phyloP scores from a whole-genome alignment of 2,113 vertebrate species.

The Nerophis ophidion region DNA sequence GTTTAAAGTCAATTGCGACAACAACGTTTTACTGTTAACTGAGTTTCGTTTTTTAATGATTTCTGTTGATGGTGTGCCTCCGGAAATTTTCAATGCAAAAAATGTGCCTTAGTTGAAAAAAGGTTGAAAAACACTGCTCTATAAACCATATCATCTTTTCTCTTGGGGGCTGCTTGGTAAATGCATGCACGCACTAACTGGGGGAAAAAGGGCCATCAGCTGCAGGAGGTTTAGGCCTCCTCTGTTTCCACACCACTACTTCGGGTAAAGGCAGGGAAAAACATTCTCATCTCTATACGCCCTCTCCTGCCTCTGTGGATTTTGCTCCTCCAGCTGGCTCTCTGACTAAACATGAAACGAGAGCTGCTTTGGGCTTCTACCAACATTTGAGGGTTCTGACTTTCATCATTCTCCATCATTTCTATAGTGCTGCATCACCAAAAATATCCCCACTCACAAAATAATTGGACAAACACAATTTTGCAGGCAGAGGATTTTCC shows the following conservation, averaged over 20 bases:
- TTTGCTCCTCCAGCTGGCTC: conserved; percentile 39
- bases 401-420: conserved; percentile 19
- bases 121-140: too few relatives aligned
- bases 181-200: not conserved
- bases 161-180: not conserved
- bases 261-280: conserved; percentile 29
- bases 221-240: conserved; percentile 13
- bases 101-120: too few relatives aligned
- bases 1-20: too few relatives aligned
- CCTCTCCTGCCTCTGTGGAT: conserved; percentile 18
- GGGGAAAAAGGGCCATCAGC: conserved; percentile 6
- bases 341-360: conserved; percentile 22
- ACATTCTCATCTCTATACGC: conserved; percentile 25
- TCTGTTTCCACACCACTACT: conserved; percentile 17
- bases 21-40: too few relatives aligned
- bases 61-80: too few relatives aligned
- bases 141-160: not conserved
- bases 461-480: conserved; percentile 8
- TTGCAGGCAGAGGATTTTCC: conserved; percentile 7
- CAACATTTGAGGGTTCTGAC: conserved; percentile 17
- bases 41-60: too few relatives aligned
- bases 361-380: conserved; percentile 11
- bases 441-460: not conserved
- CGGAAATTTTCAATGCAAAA: too few relatives aligned
- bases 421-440: not conserved